Evolutionary conservation across 2,797 vertebrate genomes (phyloP), one percentile per base, ranked within the genome.

Genomic region (Varecia variegata): DNA sequence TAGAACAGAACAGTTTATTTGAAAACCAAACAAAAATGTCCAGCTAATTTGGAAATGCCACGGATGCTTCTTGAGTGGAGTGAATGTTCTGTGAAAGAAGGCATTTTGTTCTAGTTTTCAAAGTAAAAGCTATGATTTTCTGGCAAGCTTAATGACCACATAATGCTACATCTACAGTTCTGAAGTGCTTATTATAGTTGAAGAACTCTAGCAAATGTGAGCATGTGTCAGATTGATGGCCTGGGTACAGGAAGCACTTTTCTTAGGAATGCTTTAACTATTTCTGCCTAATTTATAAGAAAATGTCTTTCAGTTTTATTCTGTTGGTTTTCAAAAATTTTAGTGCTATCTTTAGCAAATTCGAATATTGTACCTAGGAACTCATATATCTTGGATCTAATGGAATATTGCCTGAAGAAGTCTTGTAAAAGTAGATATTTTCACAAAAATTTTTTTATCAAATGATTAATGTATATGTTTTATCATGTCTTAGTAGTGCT

Each of bases 121-220:
- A 62, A 96, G 94, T 94, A 94, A 97, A 93, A 96, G 94, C 93
- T 95, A 0, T 97, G 96, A 97, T 97, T 98, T 97, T 97, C 94
- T 97, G 91, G 86, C 96, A 96, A 68, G 87, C 81, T 94, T 96
- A 96, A 94, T 92, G 86, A 96, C 80, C 23, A 54, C 67, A 81
- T 95, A 97, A 91, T 94, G 88, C 92, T 65, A 89, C 43, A 80
- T 85, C 65, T 90, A 93, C 74, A 93, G 38, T 97, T 84, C 93
- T 94, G 70, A 96, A 97, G 87, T 95, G 76, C 96, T 97, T 94
- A 92, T 97, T 95, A 76, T 56, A 95, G 82, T 94, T 45, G 50
- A 88, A 94, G 54, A 95, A 81, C 90, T 70, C 62, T 45, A 84
- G 81, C 71, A 89, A 84, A 84, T 95, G 54, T 84, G 93, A 94